Conservation (phyloP, 2,888 invertebrate species). For the Drosophila ezoana region DNA sequence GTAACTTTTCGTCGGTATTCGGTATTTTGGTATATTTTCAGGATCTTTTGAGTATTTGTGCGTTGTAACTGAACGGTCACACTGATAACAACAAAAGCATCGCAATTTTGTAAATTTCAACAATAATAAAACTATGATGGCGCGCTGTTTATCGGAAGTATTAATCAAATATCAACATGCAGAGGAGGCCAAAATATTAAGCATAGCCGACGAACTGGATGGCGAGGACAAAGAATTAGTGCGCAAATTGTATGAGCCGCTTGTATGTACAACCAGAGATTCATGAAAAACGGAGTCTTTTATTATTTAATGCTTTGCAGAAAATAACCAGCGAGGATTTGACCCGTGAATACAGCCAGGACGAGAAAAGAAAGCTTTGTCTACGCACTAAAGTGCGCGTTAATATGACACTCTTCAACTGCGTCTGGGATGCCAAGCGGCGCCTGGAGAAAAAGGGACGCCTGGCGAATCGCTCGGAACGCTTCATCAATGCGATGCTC, state of each 20-base stretch:
- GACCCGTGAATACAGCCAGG: constrained; percentile 31
- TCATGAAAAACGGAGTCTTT: too few relatives aligned
- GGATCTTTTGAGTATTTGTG: not conserved
- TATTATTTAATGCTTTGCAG: constrained; percentile 12
- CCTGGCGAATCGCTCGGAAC: constrained; percentile 35
- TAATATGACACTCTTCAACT: constrained; percentile 47
- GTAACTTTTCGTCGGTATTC: not conserved
- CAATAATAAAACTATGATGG: constrained; percentile 8
- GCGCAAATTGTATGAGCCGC: constrained; percentile 6
- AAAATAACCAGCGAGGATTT: constrained; percentile 54
- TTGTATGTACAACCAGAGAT: constrained; percentile 30
- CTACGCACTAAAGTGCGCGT: constrained; percentile 54
- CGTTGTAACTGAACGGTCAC: constrained; percentile 10
- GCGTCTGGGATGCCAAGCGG: constrained; percentile 59
- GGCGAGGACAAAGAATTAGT: constrained; percentile 2
- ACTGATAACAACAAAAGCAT: constrained; percentile 3
- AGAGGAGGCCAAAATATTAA: constrained; percentile 13
- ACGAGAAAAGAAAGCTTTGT: constrained; percentile 46
- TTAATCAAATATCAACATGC: constrained; percentile 26
- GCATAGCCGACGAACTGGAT: constrained; percentile 9
- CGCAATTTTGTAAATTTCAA: not conserved
- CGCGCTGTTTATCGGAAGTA: constrained; percentile 19
- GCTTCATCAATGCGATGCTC: constrained; percentile 54
- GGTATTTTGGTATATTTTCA: not conserved
- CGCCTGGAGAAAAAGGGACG: constrained; percentile 43